Evolutionary conservation across 2,888 invertebrate species (phyloP), one percentile per base, ranked within the genome.

Genomic region (Artemia sinica): DNA sequence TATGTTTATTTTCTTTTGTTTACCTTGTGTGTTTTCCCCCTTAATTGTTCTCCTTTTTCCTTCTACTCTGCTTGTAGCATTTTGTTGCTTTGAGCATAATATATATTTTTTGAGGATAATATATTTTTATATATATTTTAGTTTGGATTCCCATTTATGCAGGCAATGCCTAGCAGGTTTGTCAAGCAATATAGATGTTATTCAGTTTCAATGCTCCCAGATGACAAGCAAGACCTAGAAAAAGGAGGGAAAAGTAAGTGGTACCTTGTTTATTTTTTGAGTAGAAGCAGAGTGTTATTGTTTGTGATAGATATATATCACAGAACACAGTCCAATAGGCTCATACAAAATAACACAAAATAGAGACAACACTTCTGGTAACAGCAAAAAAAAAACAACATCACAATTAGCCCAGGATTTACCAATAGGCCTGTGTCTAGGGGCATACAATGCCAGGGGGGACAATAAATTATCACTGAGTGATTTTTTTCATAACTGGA

Each of bases 171-270:
- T 63, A 83, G 90, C 71, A 87, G 86, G 48, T 91, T 91, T 76
- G 87, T 86, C 75, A 86, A 86, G 74, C 87, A 87, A 66, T 96
- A 93, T 77, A 84, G 86, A 80, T 94, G 92, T 77, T 95, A 85
- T 80, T 94, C 95, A 1, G 92, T 94, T 1, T 91, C 92, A 11
- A 93, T 96, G 93, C 79, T 94, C 68, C 92, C 93, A 65, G 91
- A 90, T 76, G 94, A 94, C 76, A 83, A 94, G 69, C 88, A 89
- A 75, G 93, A 95, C 78, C 92, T 96, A 6, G 95, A 96, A 80
- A 84, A 89, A 75, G 95, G 96, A 74, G 95, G 95, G 74, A 96
- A 96, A 85, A 95, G 93, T 93, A 82, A 81, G 83, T 13, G 49
- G 10, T n/a, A 7, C 67, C 58, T 58, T 58, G 8, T 8, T 58